Evolutionary conservation across 2,113 vertebrate species (phyloP), one percentile per base, ranked within the genome.

Genomic region (Triplophysa siluroides): DNA sequence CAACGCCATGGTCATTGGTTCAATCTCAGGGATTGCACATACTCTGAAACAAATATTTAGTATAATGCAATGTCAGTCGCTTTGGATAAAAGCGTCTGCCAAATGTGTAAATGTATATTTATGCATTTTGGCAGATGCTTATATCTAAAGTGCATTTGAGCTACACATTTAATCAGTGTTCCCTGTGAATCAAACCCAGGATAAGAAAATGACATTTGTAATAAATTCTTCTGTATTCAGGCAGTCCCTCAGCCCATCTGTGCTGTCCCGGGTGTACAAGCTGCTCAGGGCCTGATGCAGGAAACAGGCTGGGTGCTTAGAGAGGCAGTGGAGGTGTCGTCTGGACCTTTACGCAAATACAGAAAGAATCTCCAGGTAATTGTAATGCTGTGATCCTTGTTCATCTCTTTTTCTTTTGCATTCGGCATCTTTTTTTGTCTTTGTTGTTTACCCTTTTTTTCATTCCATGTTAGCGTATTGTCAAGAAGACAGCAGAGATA

Each of bases 361-460:
- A 81, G 88, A 80, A 85, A 90, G 73, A 85, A 86, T 81, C 58
- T 89, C 76, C 90, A 92, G 89, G 93, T 93, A 84, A 43, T 9
- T 38, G 4, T n/a, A 63, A 11, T 24, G 9, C 52, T 50, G 4
- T 8, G 24, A 18, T 69, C 45, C 24, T 71, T 73, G 24, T 76
- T 21, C 12, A 2, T 9, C 3, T 43, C 8, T 70, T 47, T 19
- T 14, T 6, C 8, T 56, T 24, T 56, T n/a, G n/a, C 8, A 14
- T 71, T 52, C 2, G n/a, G 24, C 24, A 7, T 65, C 47, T 8
- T 11, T 45, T 0, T 12, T 3, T 38, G 29, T 24, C 7, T 1
- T 19, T n/a, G 7, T 33, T 64, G 26, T 67, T 41, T 50, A 4
- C 43, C 41, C 8, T 12, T 45, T 12, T 23, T 14, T 14, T 26